phyloP scores from a whole-genome alignment of 2,113 vertebrate species.

The Haemorhous mexicanus region DNA sequence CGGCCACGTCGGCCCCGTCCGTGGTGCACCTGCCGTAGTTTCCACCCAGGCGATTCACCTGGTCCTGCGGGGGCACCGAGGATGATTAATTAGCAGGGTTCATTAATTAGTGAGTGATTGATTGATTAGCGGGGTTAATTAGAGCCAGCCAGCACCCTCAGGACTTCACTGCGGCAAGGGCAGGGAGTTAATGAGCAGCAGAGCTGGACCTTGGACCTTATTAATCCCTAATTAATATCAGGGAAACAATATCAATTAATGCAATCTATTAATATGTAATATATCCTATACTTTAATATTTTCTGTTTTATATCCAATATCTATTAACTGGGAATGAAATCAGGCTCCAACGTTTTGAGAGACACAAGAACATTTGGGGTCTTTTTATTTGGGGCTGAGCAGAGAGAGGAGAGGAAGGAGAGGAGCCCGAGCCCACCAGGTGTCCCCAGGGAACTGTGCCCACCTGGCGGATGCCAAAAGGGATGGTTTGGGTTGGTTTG shows the following conservation, averaged over 20 bases:
- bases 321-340: neutral
- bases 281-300: neutral
- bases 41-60: slow-evolving; percentile 60
- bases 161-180: neutral
- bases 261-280: neutral
- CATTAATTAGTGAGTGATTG: neutral
- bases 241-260: neutral
- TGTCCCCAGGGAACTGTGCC: no score
- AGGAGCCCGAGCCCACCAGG: no score
- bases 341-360: neutral
- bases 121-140: neutral
- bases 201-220: neutral
- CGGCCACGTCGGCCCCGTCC: neutral
- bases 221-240: neutral
- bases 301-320: neutral
- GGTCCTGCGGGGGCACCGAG: slow-evolving; percentile 33
- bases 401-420: neutral
- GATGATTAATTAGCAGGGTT: neutral
- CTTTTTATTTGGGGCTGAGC: neutral
- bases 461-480: no score
- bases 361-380: neutral
- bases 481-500: no score
- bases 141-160: neutral
- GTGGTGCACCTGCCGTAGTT: slow-evolving; percentile 48
- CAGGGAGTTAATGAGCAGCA: neutral